These are phyloP conservation scores for Vombatus ursinus DNA, from an alignment of 2,113 vertebrate genomes.

Conservation along the genomic window DNA sequence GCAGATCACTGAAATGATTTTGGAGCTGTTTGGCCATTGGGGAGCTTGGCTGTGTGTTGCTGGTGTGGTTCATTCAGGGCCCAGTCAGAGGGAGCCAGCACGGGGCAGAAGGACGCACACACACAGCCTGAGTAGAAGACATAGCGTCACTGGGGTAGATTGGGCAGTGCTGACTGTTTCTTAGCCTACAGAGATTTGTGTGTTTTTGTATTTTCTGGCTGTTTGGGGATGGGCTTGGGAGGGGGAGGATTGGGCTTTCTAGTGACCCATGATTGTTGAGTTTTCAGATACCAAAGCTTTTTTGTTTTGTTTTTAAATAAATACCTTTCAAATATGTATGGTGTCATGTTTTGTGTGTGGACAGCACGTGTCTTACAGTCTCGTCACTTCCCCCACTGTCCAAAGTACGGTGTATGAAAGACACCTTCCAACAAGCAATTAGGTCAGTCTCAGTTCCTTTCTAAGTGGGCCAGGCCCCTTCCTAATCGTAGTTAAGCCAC, in stretches of 20 bases:
- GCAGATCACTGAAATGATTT: not conserved
- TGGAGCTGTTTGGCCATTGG: not conserved
- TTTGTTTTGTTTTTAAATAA: conserved; percentile 86
- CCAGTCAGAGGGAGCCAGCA: not conserved
- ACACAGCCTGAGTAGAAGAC: not conserved
- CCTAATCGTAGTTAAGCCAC: not conserved
- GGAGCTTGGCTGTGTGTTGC: not conserved
- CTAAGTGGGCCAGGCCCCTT: not conserved
- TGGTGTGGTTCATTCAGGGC: not conserved
- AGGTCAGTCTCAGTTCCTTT: not conserved
- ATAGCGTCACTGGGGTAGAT: not conserved
- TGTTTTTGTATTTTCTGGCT: conserved; percentile 75
- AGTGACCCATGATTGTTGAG: conserved; percentile 78
- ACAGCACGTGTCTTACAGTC: not conserved
- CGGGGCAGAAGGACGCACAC: conserved; percentile 22
- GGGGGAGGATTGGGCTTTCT: conserved; percentile 74
- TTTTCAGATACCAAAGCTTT: conserved; percentile 87
- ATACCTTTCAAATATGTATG: conserved; percentile 77
- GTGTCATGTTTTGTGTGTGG: conserved; percentile 31
- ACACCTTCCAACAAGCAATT: not conserved
- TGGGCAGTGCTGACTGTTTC: conserved; percentile 32
- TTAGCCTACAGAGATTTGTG: conserved; percentile 59
- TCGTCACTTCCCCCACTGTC: not conserved
- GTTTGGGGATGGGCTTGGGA: not conserved
- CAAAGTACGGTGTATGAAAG: not conserved